Base-by-base conservation (phyloP, 2,888 invertebrate species). In the Epiblema foenella region DNA sequence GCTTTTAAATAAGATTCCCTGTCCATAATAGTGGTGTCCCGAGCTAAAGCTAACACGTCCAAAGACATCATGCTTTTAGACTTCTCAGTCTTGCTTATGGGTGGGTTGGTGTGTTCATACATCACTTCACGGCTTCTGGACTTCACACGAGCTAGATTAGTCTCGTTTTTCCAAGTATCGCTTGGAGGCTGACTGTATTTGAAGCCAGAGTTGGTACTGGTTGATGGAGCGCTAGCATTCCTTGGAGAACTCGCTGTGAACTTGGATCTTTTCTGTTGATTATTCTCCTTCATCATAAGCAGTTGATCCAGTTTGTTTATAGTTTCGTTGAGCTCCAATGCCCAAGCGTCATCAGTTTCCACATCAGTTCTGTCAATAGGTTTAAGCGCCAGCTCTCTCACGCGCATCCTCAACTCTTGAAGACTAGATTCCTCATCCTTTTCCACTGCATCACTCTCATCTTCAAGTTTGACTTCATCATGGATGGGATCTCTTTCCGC, bases 221-320 rank as follows among this genome's bases (percentile, higher is more conserved):
- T 93, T 0, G 92, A 84, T 0, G 93, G 93, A 0, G 91, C 93
- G 76, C 93, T 92, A 0, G 86, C 83, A 62, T 91, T 91, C 39
- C 87, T 83, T 0, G 91, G 91, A 0, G 89, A 83, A 15, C 83
- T 89, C 0, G 82, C 85, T 0, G 93, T 92, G 77, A 91, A 92
- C 57, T 93, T 93, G 0, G 92, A 89, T n/a, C 90, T 85, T 74
- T 94, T 93, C 77, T 95, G 94, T 73, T 94, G 93, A 59, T 94
- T 94, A 69, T 89, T 94, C 75, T 96, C 96, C 77, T 95, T 95
- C 89, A 96, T 94, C 94, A 96, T 93, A 82, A 96, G 89, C 56
- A 96, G 88, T 77, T 96, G 96, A 84, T 97, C 97, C 7, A 97
- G 87, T 79, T 96, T 96, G 79, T 97, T 95, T n/a, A 97, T 95